A percentile compares a stretch with the other conserved stretches of the same genome.
These are phyloP conservation scores for Tenualosa ilisha DNA, from an alignment of 2,797 vertebrate species.

Conservation along the genomic window DNA sequence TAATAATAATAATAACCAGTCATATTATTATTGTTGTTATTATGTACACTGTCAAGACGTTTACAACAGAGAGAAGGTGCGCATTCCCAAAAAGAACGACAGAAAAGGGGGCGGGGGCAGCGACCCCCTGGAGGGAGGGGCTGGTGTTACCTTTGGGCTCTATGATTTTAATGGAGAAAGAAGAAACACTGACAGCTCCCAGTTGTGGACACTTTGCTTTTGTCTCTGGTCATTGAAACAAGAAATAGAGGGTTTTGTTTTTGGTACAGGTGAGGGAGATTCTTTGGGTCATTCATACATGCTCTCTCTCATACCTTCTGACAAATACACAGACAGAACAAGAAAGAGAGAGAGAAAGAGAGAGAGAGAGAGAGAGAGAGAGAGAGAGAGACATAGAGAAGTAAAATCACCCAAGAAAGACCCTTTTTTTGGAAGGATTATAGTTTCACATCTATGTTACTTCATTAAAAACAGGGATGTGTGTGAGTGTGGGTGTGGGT, in stretches of 20 bases:
- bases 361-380: constrained; percentile 30
- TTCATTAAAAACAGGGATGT: background rate
- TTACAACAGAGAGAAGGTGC: constrained; percentile 48
- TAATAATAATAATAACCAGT: background rate
- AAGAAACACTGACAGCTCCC: constrained; percentile 80
- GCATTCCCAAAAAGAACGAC: constrained; percentile 50
- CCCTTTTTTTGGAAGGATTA: background rate
- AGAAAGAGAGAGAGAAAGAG: constrained; percentile 7
- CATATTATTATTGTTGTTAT: constrained; percentile 43
- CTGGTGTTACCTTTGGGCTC: constrained; percentile 50
- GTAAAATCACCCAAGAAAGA: background rate
- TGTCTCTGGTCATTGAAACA: constrained; percentile 77
- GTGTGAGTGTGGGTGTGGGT: background rate
- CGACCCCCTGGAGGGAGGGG: constrained; percentile 42
- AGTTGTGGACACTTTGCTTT: constrained; percentile 68
- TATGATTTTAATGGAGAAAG: constrained; percentile 72
- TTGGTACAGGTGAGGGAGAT: background rate
- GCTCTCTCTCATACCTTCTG: background rate
- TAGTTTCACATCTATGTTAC: background rate
- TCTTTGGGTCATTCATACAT: constrained; percentile 10
- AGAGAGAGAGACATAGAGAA: too few species aligned
- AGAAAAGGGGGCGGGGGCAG: constrained; percentile 18
- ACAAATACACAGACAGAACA: background rate
- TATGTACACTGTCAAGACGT: constrained; percentile 24
- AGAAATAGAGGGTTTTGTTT: constrained; percentile 35